Conservation (phyloP, 2,888 invertebrate species). For the Eilema sororculum region DNA sequence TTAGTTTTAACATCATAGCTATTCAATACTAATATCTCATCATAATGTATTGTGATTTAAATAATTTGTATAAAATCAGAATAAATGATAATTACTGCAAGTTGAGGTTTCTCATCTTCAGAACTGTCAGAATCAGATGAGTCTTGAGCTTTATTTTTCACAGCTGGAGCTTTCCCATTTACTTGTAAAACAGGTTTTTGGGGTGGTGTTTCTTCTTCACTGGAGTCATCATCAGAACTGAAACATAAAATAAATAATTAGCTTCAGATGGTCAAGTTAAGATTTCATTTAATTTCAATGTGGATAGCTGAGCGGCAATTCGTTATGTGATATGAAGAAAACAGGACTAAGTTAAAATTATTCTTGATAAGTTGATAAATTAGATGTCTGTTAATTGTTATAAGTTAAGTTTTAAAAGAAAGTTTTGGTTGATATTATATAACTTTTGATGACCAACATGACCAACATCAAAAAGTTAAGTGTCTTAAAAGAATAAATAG, state of each 20-base stretch:
- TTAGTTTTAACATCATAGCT: constrained; percentile 59
- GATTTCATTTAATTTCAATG: too few species aligned
- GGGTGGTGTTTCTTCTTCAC: constrained; percentile 61
- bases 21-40: constrained; percentile 64
- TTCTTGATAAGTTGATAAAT: too few species aligned
- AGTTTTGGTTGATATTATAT: too few species aligned
- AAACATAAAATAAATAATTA: constrained; percentile 7
- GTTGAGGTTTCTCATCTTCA: constrained; percentile 70
- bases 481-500: too few species aligned
- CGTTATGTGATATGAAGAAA: too few species aligned
- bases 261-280: too few species aligned
- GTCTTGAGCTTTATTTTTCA: constrained; percentile 65
- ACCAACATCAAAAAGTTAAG: too few species aligned
- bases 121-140: constrained; percentile 79
- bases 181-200: constrained; percentile 61
- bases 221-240: constrained; percentile 59
- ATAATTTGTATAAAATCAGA: background rate
- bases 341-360: too few species aligned
- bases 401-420: too few species aligned
- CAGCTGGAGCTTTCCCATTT: constrained; percentile 69
- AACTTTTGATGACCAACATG: too few species aligned
- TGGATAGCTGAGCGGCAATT: too few species aligned
- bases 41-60: constrained; percentile 49
- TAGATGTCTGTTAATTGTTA: too few species aligned
- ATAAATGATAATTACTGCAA: constrained; percentile 51